Evolutionary conservation across 2,113 vertebrate genomes (phyloP), one percentile per base, ranked within the genome.

Genomic region (Callipepla squamata): DNA sequence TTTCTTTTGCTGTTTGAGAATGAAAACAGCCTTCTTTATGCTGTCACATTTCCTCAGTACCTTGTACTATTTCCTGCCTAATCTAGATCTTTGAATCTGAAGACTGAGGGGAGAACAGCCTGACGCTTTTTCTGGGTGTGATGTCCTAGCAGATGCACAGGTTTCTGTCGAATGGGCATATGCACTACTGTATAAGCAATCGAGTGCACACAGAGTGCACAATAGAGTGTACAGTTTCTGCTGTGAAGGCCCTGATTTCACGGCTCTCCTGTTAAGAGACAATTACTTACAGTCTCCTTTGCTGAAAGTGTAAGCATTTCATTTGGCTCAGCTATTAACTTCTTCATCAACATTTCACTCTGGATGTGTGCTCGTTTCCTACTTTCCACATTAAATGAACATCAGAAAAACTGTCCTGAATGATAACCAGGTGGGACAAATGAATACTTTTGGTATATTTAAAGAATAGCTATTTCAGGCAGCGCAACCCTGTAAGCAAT

Each of bases 361-460:
- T 1, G 0, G 38, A 32, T 32, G 7, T 72, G 6, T 55, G 14
- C 32, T 13, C n/a, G 7, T 38, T 76, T 68, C 26, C 58, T 28
- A 17, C 40, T 80, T 91, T 62, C 53, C 1, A 1, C 0, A 0
- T 61, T 40, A 84, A 84, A 74, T 34, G 65, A 62, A 20, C 25
- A 70, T 13, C 3, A 26, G 13, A 50, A 70, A 70, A 58, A 44
- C 15, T 4, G 8, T 11, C 7, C 7, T 75, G 23, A 4, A 2
- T 21, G 66, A n/a, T 45, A 66, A 66, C 57, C 2, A 57, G 13
- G 4, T 47, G 5, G 13, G 5, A 58, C 22, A 44, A 22, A 32
- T 48, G n/a, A 19, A 22, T 47, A 11, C 16, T 16, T 45, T 74
- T 87, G 20, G 67, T 84, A 44, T 10, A 65, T 5, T 44, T 4